These are phyloP conservation scores for Stratiomys singularior DNA, from an alignment of 2,888 invertebrate genomes.

Conservation along the genomic window DNA sequence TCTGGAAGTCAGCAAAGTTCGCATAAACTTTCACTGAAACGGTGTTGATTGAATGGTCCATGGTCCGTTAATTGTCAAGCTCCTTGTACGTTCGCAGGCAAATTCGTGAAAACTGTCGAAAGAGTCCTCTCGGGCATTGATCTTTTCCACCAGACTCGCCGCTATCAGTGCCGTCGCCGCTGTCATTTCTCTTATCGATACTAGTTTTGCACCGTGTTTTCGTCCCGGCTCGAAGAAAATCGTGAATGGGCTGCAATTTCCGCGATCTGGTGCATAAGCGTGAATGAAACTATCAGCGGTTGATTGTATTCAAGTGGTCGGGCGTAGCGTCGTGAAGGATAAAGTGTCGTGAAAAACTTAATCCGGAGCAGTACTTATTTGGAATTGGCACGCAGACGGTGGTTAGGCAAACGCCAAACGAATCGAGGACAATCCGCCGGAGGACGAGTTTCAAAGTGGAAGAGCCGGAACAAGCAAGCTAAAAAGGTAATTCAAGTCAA, in stretches of 20 bases:
- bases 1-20: constrained; percentile 9
- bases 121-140: constrained; percentile 3
- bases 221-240: neutral
- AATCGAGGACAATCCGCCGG: neutral
- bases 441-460: constrained; percentile 14
- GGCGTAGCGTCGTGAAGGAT: neutral
- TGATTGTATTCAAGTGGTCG: neutral
- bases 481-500: neutral
- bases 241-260: neutral
- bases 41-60: neutral
- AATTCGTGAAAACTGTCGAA: neutral
- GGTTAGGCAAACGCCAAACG: neutral
- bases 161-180: constrained; percentile 16
- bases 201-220: no score
- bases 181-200: constrained; percentile 2
- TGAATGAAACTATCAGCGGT: constrained; percentile 2
- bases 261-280: neutral
- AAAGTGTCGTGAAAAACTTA: neutral
- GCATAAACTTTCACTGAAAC: neutral
- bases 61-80: neutral
- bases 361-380: neutral
- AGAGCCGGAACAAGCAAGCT: neutral
- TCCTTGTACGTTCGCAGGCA: neutral
- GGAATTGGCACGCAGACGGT: neutral
- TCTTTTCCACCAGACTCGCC: constrained; percentile 8